These are phyloP conservation scores for Mormyrus lacerda DNA, from an alignment of 2,113 vertebrate genomes.

Conservation along the genomic window DNA sequence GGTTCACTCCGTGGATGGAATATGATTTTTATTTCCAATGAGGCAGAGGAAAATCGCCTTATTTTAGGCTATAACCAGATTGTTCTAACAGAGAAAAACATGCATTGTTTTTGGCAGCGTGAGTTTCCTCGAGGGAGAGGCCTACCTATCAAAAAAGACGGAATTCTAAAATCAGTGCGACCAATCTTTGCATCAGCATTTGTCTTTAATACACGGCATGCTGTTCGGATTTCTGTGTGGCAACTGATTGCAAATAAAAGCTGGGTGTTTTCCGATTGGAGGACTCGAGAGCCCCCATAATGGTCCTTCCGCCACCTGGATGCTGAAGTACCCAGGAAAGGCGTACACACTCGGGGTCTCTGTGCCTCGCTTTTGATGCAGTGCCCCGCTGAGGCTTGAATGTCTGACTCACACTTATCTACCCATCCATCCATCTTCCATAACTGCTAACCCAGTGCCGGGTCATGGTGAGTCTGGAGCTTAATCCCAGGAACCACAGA, in stretches of 20 bases:
- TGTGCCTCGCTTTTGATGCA: background rate
- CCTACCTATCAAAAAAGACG: background rate
- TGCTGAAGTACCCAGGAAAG: background rate
- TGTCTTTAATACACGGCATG: background rate
- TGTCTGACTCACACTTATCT: background rate
- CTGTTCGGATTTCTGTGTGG: background rate
- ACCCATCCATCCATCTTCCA: background rate
- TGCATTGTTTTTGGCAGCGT: background rate
- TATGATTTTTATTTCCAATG: conserved; percentile 7
- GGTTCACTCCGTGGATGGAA: conserved; percentile 1
- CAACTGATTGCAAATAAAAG: conserved; percentile 6
- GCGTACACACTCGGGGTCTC: background rate
- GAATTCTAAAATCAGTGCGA: background rate
- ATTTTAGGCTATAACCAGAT: background rate
- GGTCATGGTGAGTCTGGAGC: background rate
- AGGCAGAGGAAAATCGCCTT: background rate
- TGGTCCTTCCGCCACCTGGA: background rate
- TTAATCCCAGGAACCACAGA: background rate
- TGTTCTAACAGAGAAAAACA: background rate
- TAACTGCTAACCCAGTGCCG: background rate
- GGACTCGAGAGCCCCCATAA: background rate
- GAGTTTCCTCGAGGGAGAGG: background rate
- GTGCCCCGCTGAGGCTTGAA: background rate
- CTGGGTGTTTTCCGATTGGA: background rate
- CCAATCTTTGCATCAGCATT: background rate